These are phyloP conservation scores for Epizoanthus fatuus DNA, from an alignment of 92 coral and sea anemone species.

Conservation along the genomic window DNA sequence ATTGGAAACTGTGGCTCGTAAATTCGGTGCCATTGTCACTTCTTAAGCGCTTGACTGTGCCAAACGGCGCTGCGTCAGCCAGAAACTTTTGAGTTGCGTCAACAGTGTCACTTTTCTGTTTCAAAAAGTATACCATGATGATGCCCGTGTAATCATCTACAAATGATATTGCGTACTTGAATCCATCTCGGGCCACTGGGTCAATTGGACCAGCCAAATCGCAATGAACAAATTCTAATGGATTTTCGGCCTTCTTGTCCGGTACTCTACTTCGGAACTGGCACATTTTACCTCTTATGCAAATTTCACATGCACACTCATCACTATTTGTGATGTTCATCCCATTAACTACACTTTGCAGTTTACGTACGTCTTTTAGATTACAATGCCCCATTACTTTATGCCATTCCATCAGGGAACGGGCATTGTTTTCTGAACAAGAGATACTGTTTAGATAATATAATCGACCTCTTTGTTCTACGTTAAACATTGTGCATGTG, in stretches of 20 bases:
- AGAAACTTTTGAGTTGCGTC: neutral
- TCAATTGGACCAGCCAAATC: constrained; percentile 52
- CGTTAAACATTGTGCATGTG: constrained; percentile 30
- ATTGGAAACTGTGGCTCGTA: constrained; percentile 17
- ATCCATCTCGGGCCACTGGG: constrained; percentile 31
- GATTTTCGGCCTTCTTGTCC: constrained; percentile 5
- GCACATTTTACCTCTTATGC: constrained; percentile 33
- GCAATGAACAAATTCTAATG: constrained; percentile 35
- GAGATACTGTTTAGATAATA: constrained; percentile 47
- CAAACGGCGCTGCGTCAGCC: constrained; percentile 38
- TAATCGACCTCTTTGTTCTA: constrained; percentile 37
- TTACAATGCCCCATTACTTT: constrained; percentile 47
- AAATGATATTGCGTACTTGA: constrained; percentile 27
- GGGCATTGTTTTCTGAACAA: constrained; percentile 31
- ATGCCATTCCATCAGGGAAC: constrained; percentile 38
- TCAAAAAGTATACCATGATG: constrained; percentile 5
- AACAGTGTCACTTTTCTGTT: neutral
- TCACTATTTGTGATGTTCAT: neutral
- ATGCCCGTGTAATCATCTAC: constrained; percentile 32
- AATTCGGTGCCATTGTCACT: constrained; percentile 54
- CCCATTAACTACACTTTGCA: constrained; percentile 17
- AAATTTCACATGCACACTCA: constrained; percentile 15
- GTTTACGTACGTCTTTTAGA: neutral
- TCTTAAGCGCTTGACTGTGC: constrained; percentile 31
- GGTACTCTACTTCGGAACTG: constrained; percentile 21